Evolutionary conservation across 1,140 invertebrate species (phyloP).

Genomic region (Drosophila asahinai): DNA sequence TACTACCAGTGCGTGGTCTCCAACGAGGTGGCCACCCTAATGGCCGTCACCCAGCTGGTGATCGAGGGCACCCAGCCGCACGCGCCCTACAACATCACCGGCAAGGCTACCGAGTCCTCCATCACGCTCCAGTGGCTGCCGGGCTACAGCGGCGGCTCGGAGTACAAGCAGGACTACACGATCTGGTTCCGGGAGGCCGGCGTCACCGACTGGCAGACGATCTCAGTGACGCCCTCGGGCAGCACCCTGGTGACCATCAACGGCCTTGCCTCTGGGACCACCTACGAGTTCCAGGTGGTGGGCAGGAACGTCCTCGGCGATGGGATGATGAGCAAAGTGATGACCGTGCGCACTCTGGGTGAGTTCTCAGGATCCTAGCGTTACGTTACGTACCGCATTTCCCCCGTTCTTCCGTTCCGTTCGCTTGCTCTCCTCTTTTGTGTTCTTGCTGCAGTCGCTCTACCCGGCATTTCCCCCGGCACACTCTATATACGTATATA

Average conservation of each 20-base stretch:
- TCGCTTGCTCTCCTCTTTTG: slow-evolving; percentile 37
- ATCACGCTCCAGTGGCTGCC: slow-evolving; percentile 96
- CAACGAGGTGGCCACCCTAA: slow-evolving; percentile 97
- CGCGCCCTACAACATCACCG: slow-evolving; percentile 97
- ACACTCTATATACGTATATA: slow-evolving; percentile 41
- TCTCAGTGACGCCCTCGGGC: slow-evolving; percentile 96
- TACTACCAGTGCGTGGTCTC: slow-evolving; percentile 97
- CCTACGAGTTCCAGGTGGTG: slow-evolving; percentile 98
- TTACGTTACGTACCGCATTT: background rate
- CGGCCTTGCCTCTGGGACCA: slow-evolving; percentile 94
- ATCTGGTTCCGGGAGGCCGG: slow-evolving; percentile 95
- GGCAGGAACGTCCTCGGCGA: slow-evolving; percentile 97
- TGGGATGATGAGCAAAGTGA: slow-evolving; percentile 97
- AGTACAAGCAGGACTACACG: slow-evolving; percentile 97
- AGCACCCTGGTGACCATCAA: slow-evolving; percentile 96
- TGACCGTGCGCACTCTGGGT: slow-evolving; percentile 96
- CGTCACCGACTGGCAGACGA: slow-evolving; percentile 94
- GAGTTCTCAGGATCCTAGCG: slow-evolving; percentile 81
- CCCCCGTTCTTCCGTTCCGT: slow-evolving; percentile 12
- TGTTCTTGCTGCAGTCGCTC: slow-evolving; percentile 45
- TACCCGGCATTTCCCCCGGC: slow-evolving; percentile 46
- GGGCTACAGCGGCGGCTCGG: slow-evolving; percentile 96
- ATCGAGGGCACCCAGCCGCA: slow-evolving; percentile 98
- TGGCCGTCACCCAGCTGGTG: slow-evolving; percentile 94
- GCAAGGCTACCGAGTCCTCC: slow-evolving; percentile 93